Base-by-base conservation (phyloP, 2,797 vertebrate genomes). In the Silurus aristotelis region DNA sequence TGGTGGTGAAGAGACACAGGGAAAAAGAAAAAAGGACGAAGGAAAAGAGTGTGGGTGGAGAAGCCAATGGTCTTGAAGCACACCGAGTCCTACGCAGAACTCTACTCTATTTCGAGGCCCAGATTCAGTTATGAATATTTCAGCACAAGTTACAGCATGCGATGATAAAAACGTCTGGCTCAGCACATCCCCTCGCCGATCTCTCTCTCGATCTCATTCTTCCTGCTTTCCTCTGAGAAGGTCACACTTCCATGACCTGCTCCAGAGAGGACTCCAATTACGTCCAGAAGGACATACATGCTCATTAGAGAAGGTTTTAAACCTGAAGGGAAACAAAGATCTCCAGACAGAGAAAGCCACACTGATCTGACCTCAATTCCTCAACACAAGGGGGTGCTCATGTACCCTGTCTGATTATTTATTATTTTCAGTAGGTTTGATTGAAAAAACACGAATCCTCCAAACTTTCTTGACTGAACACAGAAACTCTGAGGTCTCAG, bases 81-180 rank as follows among this genome's bases (percentile, higher is more conserved):
- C 46, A 55, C 31, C 13, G 77, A 68, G 58, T n/a, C 64, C 73
- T 82, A n/a, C 58, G 27, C 82, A 73, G 58, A 83, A 82, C 66
- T 81, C 82, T 52, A 31, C 61, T 83, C 80, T 89, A 89, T 88
- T 88, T 72, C 81, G 58, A 85, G 85, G 66, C 63, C 64, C 68
- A 68, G 61, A 55, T 84, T 87, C 78, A 63, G 64, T 83, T 85
- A 89, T 89, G 61, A 87, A 87, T 89, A 86, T 88, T 88, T 88
- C 67, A 88, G 48, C 66, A 58, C 55, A 52, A 85, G 82, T 55
- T 81, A 72, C 83, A 83, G 58, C 78, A n/a, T 76, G 78, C 25
- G 61, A 84, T 9, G 1, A 25, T 84, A 84, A 76, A 81, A 78
- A 56, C 61, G 48, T 52, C 48, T 60, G 19, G 38, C 76, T 83